Base-by-base conservation (phyloP, 1,140 invertebrate species). In the Nephila pilipes region DNA sequence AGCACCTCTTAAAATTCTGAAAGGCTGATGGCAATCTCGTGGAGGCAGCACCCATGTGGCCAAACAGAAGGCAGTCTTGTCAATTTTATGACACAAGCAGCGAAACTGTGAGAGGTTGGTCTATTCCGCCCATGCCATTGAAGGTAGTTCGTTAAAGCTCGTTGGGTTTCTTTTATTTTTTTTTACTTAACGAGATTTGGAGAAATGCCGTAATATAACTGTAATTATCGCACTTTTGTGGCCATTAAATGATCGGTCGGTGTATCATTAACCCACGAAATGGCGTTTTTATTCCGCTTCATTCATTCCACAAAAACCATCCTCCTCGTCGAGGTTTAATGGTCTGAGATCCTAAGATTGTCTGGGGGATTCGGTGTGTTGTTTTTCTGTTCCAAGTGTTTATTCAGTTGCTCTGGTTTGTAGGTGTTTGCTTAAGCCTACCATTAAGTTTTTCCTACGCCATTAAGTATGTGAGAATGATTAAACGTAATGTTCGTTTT, bases 221-320 rank as follows among this genome's bases (percentile, higher is more conserved):
- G 90, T 85, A 92, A 92, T 92, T 92, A 92, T 92, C 90, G 60
- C 90, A 92, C 90, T 92, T 88, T 85, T 46, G 79, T 60, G 60
- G 46, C 90, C 90, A 92, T 92, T 92, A 92, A 92, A 85, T 69
- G 81, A 69, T 85, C 80, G 90, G 80, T 63, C 57, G 90, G 81
- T 63, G 90, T 92, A 69, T 92, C 90, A 92, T 92, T 92, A 92
- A 92, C 80, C 90, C 32, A 38, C 81, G 25, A 85, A 92, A 92
- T 92, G 90, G 90, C 25, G 90, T 80, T 92, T 92, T 92, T 92
- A 92, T 92, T 92, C 60, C 81, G 29, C 58, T 38, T 46, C 90
- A 92, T 83, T 92, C 90, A 54, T 85, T 75, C 81, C 58, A 18
- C 60, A 75, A 85, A 92, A 92, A 65, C 80, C 90, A 29, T 85